These are phyloP conservation scores for Aspidapion aeneum DNA, from an alignment of 2,888 invertebrate genomes.

Conservation along the genomic window DNA sequence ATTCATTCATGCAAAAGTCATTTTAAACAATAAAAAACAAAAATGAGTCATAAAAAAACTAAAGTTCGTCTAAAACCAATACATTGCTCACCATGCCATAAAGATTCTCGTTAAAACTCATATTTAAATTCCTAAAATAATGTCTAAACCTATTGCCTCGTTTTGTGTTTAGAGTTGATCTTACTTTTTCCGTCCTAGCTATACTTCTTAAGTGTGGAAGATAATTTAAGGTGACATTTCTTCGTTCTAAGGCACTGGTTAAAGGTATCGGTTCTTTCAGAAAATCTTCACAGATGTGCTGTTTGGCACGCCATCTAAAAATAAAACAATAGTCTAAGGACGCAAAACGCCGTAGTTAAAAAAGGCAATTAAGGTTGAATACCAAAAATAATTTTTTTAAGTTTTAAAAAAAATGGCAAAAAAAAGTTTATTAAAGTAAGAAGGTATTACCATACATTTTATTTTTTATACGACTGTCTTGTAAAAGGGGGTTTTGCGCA, in stretches of 20 bases:
- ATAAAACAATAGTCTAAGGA: background rate
- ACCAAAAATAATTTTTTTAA: no score
- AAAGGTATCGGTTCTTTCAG: constrained; percentile 53
- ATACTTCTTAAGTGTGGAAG: constrained; percentile 65
- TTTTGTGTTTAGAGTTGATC: constrained; percentile 57
- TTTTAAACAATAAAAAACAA: background rate
- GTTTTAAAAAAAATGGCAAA: no score
- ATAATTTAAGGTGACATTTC: constrained; percentile 62
- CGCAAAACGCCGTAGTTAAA: no score
- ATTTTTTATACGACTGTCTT: no score
- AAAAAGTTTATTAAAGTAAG: no score
- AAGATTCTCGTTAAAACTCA: constrained; percentile 19
- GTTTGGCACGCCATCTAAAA: constrained; percentile 47
- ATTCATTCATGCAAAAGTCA: background rate
- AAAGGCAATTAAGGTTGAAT: no score
- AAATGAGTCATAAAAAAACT: background rate
- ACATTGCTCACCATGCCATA: constrained; percentile 23
- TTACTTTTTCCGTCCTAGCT: constrained; percentile 62
- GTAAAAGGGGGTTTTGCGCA: no score
- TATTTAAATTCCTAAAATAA: constrained; percentile 52
- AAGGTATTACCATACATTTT: no score
- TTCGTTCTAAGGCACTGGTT: constrained; percentile 52
- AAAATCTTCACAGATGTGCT: constrained; percentile 43
- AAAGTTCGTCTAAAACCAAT: constrained; percentile 10
- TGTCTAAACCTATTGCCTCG: constrained; percentile 75